phyloP scores from a whole-genome alignment of 2,797 vertebrate species.

The Lerista edwardsae region DNA sequence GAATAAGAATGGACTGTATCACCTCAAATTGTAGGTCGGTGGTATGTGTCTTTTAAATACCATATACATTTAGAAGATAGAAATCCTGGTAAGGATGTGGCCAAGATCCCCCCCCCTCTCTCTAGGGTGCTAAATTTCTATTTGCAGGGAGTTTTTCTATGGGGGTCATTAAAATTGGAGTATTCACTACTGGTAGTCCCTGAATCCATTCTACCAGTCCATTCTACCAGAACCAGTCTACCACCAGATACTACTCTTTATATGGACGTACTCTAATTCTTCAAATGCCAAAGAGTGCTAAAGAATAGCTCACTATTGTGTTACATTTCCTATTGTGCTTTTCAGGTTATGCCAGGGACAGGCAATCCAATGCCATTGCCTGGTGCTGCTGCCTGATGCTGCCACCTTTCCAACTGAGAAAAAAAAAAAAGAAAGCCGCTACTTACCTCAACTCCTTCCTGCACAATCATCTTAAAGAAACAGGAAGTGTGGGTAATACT shows the following conservation, averaged over 20 bases:
- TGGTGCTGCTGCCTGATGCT: too few species aligned
- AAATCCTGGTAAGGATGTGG: neutral
- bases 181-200: neutral
- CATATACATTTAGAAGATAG: neutral
- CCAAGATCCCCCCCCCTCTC: neutral
- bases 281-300: neutral
- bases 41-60: neutral
- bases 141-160: neutral
- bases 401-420: too few species aligned
- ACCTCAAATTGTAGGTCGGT: neutral
- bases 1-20: neutral
- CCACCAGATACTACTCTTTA: neutral
- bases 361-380: too few species aligned
- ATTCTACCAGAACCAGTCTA: too few species aligned
- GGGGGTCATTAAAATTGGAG: neutral
- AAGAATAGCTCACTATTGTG: neutral
- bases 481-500: too few species aligned
- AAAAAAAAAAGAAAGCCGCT: too few species aligned
- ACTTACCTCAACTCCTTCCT: too few species aligned
- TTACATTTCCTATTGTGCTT: accelerated
- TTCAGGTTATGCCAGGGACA: neutral
- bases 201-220: neutral
- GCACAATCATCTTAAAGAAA: too few species aligned
- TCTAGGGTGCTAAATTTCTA: neutral
- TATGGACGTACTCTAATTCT: neutral